Evolutionary conservation across 1,140 invertebrate species (phyloP), one percentile per base, ranked within the genome.

Genomic region (Drosophila elegans): DNA sequence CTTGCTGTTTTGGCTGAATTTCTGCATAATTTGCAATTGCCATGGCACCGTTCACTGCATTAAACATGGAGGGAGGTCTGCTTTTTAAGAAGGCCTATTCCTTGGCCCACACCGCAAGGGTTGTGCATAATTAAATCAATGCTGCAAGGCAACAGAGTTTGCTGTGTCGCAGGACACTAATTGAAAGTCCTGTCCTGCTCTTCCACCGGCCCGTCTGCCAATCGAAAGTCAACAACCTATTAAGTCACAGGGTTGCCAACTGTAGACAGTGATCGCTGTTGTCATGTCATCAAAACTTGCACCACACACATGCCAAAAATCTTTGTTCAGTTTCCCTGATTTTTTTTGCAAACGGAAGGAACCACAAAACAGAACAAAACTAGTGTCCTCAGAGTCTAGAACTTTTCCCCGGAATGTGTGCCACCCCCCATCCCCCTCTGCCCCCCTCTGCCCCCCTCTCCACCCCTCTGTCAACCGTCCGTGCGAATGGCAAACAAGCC

Each of bases 21-120:
- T 84, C 59, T 88, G 84, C 80, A 88, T 78, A 88, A 88, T 88
- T 88, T 73, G 63, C 71, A 61, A 83, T 83, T 73, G 80, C 75
- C 79, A 80, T 88, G 60, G 71, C 69, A 79, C 79, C 75, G 69
- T 71, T 63, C 46, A 72, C 55, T 83, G 60, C 76, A 82, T 82
- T 66, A 73, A 68, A 75, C 69, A 78, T 71, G 16, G 25, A 45
- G 54, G 16, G 44, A 67, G 13, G 29, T n/a, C 32, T 21, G 16
- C 16, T 21, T 21, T 21, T 21, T 21, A 1, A 21, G 44, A 67
- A 16, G 29, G 21, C 32, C 11, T n/a, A n/a, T 29, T 39, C 53
- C 32, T 51, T 21, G 2, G 21, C 36, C 52, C 34, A 39, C 11
- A 12, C 7, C 27, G 36, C 16, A 27, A 29, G 13, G 63, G 39